Evolutionary conservation across 2,797 vertebrate species (phyloP), one percentile per base, ranked within the genome.

Genomic region (Natrix natrix): DNA sequence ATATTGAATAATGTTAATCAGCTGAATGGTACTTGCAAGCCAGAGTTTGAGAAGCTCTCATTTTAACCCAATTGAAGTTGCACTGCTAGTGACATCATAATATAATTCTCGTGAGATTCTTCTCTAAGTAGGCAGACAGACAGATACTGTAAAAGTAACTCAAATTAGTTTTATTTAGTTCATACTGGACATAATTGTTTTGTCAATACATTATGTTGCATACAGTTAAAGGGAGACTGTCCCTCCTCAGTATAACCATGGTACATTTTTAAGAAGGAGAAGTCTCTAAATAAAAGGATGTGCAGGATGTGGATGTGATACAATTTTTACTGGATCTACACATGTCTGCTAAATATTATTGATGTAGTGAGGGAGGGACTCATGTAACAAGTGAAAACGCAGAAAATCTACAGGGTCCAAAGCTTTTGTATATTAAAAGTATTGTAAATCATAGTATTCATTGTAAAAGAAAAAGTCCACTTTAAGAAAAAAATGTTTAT

Each of bases 401-500:
- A 43, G 37, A 78, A 3, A 78, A 78, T 78, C 37, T 16, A n/a
- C 52, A 22, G 3, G 11, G 43, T 66, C 32, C 56, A 3, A 55
- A 57, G 5, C 4, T n/a, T 56, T 11, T n/a, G 24, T 88, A 10
- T 8, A 22, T 55, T 52, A 6, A 74, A 3, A 94, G 90, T 48
- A 63, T 91, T 93, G 87, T 8, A 5, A 91, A 55, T 48, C 1
- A 3, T 2, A 1, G 8, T 56, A n/a, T 52, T 74, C 5, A 22
- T 2, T 1, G 22, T 90, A 83, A 87, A 93, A 95, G 91, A 57
- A 43, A 60, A 91, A 88, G 22, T 1, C 86, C 14, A 26, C 7
- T 95, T 92, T 96, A 83, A 96, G 96, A 96, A 63, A 93, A 43
- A 92, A 59, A 52, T 74, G 1, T 97, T 97, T 97, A 97, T 97